Evolutionary conservation across 2,113 vertebrate genomes (phyloP).

Genomic region (Otocyon megalotis): DNA sequence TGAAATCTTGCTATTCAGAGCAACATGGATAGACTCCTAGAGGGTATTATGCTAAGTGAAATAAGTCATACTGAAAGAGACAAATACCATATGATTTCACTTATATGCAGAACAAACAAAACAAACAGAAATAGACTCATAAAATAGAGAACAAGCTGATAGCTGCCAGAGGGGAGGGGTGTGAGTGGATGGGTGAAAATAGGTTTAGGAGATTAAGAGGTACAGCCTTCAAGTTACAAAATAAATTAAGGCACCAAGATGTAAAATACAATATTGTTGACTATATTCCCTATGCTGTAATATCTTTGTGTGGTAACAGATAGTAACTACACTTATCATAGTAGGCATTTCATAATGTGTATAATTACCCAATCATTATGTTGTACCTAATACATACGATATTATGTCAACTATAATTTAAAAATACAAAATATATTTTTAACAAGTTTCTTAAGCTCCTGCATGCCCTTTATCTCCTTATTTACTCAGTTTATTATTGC

Average conservation of each 20-base stretch:
- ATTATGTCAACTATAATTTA: background rate
- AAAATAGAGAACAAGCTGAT: background rate
- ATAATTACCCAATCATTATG: background rate
- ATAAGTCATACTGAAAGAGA: background rate
- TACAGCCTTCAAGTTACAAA: background rate
- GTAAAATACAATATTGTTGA: background rate
- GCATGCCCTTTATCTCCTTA: constrained; percentile 56
- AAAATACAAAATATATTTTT: background rate
- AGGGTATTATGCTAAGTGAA: background rate
- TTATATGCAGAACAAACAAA: background rate
- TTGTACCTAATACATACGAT: background rate
- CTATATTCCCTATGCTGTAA: background rate
- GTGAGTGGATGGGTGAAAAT: background rate
- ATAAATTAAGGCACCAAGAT: background rate
- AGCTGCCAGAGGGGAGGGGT: background rate
- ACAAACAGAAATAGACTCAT: background rate
- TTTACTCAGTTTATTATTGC: constrained; percentile 52
- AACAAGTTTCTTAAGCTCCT: constrained; percentile 38
- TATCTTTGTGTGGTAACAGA: background rate
- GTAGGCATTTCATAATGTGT: background rate
- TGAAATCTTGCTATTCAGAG: background rate
- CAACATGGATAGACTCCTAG: background rate
- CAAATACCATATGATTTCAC: background rate
- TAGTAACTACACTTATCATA: background rate
- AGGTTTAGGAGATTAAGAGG: background rate